Percentiles rank a stretch among this genome's conserved stretches.
These are phyloP conservation scores for Holcopasites calliopsidis DNA, from an alignment of 1,140 invertebrate genomes.

Conservation along the genomic window DNA sequence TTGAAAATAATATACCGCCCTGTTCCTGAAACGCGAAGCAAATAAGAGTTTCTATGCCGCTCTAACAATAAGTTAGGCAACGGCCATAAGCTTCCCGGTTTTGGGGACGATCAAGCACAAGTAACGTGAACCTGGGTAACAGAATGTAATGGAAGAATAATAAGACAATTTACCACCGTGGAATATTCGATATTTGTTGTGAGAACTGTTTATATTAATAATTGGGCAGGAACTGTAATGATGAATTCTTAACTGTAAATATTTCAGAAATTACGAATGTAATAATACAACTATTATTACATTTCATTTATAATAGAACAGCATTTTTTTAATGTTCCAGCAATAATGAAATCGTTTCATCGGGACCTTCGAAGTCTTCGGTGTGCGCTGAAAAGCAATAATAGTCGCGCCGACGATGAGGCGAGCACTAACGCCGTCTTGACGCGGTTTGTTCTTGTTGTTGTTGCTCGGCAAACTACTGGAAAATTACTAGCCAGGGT, in stretches of 20 bases:
- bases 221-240: too few relatives aligned
- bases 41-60: background rate
- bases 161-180: too few relatives aligned
- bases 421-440: slow-evolving; percentile 54
- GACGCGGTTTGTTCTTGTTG: slow-evolving; percentile 60
- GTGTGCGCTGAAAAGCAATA: slow-evolving; percentile 46
- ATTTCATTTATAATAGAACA: too few relatives aligned
- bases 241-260: too few relatives aligned
- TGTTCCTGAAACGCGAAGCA: background rate
- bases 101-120: background rate
- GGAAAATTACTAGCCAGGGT: slow-evolving; percentile 70
- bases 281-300: too few relatives aligned
- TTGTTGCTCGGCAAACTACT: slow-evolving; percentile 72
- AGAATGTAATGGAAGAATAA: too few relatives aligned
- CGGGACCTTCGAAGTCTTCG: background rate
- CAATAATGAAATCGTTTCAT: background rate
- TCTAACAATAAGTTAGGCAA: background rate
- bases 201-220: too few relatives aligned
- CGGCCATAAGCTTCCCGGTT: too few relatives aligned
- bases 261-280: too few relatives aligned
- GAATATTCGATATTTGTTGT: too few relatives aligned
- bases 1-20: background rate
- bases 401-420: slow-evolving; percentile 60
- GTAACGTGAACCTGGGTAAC: background rate
- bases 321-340: background rate